A percentile compares a stretch with the other conserved stretches of the same genome.
Conservation (phyloP, 1,140 invertebrate species). For the Anagrus nilaparvatae region DNA sequence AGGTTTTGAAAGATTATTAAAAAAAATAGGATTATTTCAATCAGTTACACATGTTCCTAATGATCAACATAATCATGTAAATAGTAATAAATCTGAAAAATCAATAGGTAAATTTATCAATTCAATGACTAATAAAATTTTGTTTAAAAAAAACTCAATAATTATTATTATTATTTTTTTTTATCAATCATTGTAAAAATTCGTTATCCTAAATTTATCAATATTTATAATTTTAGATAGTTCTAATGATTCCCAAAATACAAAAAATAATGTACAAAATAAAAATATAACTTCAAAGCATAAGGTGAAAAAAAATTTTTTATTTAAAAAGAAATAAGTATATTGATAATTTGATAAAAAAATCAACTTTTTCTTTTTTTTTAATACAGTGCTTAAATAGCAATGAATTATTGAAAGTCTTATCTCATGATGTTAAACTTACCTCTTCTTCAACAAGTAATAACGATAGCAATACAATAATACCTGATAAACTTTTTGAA, state of each 20-base stretch:
- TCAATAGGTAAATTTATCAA: constrained; percentile 16
- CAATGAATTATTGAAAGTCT: constrained; percentile 31
- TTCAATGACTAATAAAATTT: constrained; percentile 1
- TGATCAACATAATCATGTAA: constrained; percentile 9
- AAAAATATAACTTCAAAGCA: constrained; percentile 18
- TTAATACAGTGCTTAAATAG: constrained; percentile 37
- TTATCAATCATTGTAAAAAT: not conserved
- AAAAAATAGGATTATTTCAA: constrained; percentile 48
- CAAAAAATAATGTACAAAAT: constrained; percentile 8
- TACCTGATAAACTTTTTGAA: constrained; percentile 38
- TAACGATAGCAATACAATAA: constrained; percentile 24
- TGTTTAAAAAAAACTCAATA: not conserved
- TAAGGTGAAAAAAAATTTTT: not conserved
- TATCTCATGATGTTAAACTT: constrained; percentile 26
- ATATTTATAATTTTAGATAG: constrained; percentile 11
- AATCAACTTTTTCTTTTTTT: not conserved
- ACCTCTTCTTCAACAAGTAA: constrained; percentile 15
- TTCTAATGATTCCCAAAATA: constrained; percentile 14
- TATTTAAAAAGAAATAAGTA: not conserved
- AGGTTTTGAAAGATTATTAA: constrained; percentile 55
- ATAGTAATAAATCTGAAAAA: constrained; percentile 22
- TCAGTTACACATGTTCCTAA: constrained; percentile 34
- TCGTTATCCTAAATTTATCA: not conserved
- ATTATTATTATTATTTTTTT: not conserved
- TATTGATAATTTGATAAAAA: not conserved